Evolutionary conservation across 2,113 vertebrate genomes (phyloP), one percentile per base, ranked within the genome.

Genomic region (Pitta sordida): DNA sequence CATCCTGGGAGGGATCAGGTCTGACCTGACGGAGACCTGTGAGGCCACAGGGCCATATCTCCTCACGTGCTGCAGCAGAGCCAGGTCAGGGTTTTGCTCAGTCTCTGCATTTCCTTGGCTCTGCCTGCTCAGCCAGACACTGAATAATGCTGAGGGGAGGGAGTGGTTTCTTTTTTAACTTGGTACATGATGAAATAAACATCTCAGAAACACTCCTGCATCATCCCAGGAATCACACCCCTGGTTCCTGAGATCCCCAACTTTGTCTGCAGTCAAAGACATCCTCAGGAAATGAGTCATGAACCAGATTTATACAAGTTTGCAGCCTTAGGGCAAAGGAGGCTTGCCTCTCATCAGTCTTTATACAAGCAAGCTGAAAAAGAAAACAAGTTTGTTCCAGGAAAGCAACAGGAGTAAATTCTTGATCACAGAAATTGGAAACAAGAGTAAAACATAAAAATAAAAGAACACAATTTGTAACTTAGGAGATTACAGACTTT

Each of bases 231-330:
- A 85, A 65, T 86, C 68, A 70, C 43, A 74, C 2, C 30, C 65
- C 49, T 60, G 11, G 4, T 65, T 92, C 88, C 49, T 44, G 65
- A 92, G 81, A 63, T 84, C 89, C 83, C 30, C 77, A 86, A 59
- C 56, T 51, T 91, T 56, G 39, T 86, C 78, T 92, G 82, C 69
- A 92, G 60, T 60, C 16, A 4, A 74, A 87, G 90, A 75, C 87
- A 60, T 89, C 93, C 83, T 92, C 84, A 94, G 84, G 90, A 96
- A 93, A 78, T 84, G 77, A 91, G 52, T 94, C 84, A 91, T 85
- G 84, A 87, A 52, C 84, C 65, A 79, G 84, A 91, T 91, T 91
- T 94, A 93, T 41, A 93, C 41, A 87, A 94, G 58, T 87, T 79
- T 64, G 44, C 82, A 79, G 91, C 84, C 89, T 78, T 36, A 83